A percentile compares a stretch with the other conserved stretches of the same genome.
Conservation (phyloP, 1,140 invertebrate genomes). For the Calliopsis andreniformis region DNA sequence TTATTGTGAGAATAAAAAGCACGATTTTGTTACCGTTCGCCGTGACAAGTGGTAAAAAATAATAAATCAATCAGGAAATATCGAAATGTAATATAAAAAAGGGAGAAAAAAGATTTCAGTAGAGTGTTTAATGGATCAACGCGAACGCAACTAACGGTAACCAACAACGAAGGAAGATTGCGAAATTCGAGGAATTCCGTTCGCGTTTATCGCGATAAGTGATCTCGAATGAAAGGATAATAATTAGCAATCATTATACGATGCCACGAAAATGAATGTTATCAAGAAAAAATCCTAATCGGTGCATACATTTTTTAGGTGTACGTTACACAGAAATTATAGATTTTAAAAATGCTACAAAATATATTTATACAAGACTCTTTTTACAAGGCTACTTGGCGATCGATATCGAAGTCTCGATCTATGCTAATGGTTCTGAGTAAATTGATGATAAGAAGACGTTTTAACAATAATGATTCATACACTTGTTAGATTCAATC, state of each 20-base stretch:
- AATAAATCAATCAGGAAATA: slow-evolving; percentile 19
- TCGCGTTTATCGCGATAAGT: slow-evolving; percentile 5
- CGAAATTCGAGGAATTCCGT: slow-evolving; percentile 20
- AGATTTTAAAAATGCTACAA: too few relatives aligned
- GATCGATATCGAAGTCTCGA: neutral
- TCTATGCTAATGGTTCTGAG: neutral
- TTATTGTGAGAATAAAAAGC: neutral
- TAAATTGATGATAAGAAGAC: neutral
- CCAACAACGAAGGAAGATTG: slow-evolving; percentile 2
- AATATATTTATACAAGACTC: too few relatives aligned
- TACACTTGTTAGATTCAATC: too few relatives aligned
- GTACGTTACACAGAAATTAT: too few relatives aligned
- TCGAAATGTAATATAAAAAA: neutral
- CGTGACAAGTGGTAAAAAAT: neutral
- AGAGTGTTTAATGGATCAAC: slow-evolving; percentile 10
- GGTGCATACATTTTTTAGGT: too few relatives aligned
- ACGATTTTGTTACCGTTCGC: slow-evolving; percentile 12
- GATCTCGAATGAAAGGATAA: slow-evolving; percentile 23
- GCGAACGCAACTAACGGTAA: neutral
- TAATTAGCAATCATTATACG: slow-evolving; percentile 22
- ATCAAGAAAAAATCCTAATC: neutral
- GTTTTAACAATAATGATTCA: too few relatives aligned
- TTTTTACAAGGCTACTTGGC: neutral
- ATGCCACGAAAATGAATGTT: slow-evolving; percentile 2
- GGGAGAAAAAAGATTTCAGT: neutral